A percentile compares a stretch with the other conserved stretches of the same genome.
Evolutionary conservation across 2,113 vertebrate genomes (phyloP).

Genomic region (Pampusana beccarii): DNA sequence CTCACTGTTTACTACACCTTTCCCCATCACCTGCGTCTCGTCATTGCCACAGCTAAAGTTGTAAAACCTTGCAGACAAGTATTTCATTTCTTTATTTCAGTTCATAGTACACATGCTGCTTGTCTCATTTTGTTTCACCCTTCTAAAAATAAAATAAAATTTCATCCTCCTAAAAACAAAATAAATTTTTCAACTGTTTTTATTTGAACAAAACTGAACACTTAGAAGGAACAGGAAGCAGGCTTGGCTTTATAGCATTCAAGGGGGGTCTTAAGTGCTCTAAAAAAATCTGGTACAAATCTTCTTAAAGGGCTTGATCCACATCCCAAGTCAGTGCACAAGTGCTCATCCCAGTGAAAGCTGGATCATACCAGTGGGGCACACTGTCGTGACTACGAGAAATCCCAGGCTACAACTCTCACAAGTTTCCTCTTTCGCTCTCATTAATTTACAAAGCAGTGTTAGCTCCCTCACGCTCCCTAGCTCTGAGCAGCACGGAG

Average conservation of each 20-base stretch:
- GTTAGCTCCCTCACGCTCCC: neutral
- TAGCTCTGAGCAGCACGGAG: neutral
- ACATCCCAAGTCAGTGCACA: neutral
- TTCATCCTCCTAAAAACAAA: no score
- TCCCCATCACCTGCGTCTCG: neutral
- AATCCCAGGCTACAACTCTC: neutral
- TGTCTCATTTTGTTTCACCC: neutral
- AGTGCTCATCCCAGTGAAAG: neutral
- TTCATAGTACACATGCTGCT: neutral
- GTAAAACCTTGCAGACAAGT: neutral
- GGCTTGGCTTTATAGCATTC: neutral
- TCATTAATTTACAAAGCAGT: neutral
- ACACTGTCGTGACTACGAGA: rapidly evolving
- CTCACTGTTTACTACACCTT: neutral
- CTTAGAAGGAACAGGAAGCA: neutral
- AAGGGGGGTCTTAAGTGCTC: neutral
- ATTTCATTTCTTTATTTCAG: neutral
- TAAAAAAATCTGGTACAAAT: neutral
- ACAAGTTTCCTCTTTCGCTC: neutral
- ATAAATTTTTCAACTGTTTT: neutral
- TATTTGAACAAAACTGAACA: neutral
- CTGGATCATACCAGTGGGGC: neutral
- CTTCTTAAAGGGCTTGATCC: neutral
- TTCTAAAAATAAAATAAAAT: neutral
- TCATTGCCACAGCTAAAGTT: neutral